Percentiles rank a stretch among this genome's conserved stretches.
Evolutionary conservation across 1,140 invertebrate species (phyloP).

Genomic region (Drepana arcuata): DNA sequence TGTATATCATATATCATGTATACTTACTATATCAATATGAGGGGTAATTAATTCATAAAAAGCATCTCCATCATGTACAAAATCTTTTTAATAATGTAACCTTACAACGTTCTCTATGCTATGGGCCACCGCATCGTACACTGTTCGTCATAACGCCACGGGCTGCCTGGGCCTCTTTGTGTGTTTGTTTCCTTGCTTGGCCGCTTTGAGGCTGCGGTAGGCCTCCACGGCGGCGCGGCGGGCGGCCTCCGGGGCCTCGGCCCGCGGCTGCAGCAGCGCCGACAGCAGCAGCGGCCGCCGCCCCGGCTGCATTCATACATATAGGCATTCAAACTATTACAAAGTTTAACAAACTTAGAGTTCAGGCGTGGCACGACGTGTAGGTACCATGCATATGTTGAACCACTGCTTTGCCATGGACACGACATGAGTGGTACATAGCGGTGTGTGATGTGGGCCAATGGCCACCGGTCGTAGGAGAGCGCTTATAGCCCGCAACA

Average conservation of each 20-base stretch:
- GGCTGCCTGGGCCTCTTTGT: no score
- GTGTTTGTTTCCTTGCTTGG: no score
- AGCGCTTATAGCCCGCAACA: no score
- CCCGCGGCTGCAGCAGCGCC: slow-evolving; percentile 43
- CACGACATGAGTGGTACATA: neutral
- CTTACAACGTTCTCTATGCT: no score
- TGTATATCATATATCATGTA: no score
- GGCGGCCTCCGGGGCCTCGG: slow-evolving; percentile 47
- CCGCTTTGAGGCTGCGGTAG: slow-evolving; percentile 62
- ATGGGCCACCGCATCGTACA: no score
- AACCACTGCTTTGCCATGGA: neutral
- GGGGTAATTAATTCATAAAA: no score
- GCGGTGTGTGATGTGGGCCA: neutral
- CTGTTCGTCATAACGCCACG: no score
- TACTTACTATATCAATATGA: no score
- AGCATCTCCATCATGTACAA: no score
- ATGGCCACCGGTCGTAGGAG: neutral
- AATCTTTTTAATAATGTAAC: no score
- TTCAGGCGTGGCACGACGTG: neutral
- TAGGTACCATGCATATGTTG: neutral
- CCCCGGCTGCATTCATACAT: slow-evolving; percentile 57
- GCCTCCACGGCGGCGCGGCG: slow-evolving; percentile 74
- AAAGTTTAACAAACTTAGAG: neutral
- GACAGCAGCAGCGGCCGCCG: slow-evolving; percentile 73
- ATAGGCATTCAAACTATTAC: neutral